A percentile compares a stretch with the other conserved stretches of the same genome.
These are phyloP conservation scores for Anabacerthia variegaticeps DNA, from an alignment of 2,797 vertebrate species.

Conservation along the genomic window DNA sequence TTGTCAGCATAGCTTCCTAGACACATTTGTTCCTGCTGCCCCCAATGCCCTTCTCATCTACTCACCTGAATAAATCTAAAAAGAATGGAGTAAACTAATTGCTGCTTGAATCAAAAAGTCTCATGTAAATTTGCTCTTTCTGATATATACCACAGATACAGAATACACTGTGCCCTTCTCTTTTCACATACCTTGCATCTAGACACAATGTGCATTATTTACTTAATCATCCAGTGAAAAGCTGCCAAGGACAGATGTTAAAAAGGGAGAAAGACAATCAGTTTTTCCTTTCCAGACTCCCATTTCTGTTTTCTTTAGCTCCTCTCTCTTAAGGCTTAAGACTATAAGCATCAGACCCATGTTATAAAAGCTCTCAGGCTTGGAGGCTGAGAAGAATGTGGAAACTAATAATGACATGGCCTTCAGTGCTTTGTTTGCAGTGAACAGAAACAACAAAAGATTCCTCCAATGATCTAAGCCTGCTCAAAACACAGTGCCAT, in stretches of 20 bases:
- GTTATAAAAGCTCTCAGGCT: slow-evolving; percentile 48
- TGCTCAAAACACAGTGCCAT: background rate
- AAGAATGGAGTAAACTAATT: slow-evolving; percentile 41
- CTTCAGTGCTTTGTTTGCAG: slow-evolving; percentile 62
- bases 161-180: background rate
- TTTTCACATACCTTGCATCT: background rate
- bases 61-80: slow-evolving; percentile 45
- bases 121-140: slow-evolving; percentile 32
- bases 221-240: slow-evolving; percentile 17
- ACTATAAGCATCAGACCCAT: background rate
- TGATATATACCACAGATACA: background rate
- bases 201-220: slow-evolving; percentile 9
- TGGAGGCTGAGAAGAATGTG: slow-evolving; percentile 41
- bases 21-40: background rate
- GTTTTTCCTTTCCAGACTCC: background rate
- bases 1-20: slow-evolving; percentile 2
- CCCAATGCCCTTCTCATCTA: slow-evolving; percentile 19
- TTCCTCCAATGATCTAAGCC: slow-evolving; percentile 49
- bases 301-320: slow-evolving; percentile 38
- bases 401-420: slow-evolving; percentile 61
- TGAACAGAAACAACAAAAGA: slow-evolving; percentile 51
- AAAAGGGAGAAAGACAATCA: slow-evolving; percentile 26
- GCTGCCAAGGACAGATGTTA: slow-evolving; percentile 32
- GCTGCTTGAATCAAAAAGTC: slow-evolving; percentile 25
- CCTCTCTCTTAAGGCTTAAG: slow-evolving; percentile 18